Evolutionary conservation across 1,140 invertebrate species (phyloP).

Genomic region (Drosophila burlai): DNA sequence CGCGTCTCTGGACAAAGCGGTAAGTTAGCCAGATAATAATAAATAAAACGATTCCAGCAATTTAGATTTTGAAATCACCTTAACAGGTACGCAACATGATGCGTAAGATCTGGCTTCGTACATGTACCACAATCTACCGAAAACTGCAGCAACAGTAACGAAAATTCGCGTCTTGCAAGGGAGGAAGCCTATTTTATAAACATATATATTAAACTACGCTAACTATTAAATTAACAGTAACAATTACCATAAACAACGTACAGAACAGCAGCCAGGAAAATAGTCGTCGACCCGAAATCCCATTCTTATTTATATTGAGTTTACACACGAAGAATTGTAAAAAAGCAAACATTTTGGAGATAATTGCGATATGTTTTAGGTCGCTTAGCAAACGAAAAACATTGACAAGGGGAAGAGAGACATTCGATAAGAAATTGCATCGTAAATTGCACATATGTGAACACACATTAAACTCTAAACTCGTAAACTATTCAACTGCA

Average conservation of each 20-base stretch:
- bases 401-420: conserved; percentile 9
- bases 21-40: conserved; percentile 88
- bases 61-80: neutral
- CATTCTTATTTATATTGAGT: conserved; percentile 35
- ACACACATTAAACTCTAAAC: conserved; percentile 39
- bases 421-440: conserved; percentile 41
- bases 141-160: conserved; percentile 69
- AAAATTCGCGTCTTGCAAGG: conserved; percentile 71
- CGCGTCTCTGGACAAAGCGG: conserved; percentile 98
- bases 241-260: conserved; percentile 47
- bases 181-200: conserved; percentile 78
- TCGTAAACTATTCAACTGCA: conserved; percentile 51
- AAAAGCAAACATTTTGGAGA: conserved; percentile 40
- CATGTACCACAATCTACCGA: conserved; percentile 65
- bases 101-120: conserved; percentile 68
- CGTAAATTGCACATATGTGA: conserved; percentile 51
- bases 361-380: conserved; percentile 37
- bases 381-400: conserved; percentile 42
- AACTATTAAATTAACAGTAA: conserved; percentile 78
- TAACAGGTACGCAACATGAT: conserved; percentile 84
- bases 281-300: conserved; percentile 36
- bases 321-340: conserved; percentile 44
- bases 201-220: conserved; percentile 79
- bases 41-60: neutral
- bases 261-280: conserved; percentile 33